A percentile compares a stretch with the other conserved stretches of the same genome.
These are phyloP conservation scores for Tupaia tana DNA, from an alignment of 2,113 vertebrate genomes.

Conservation along the genomic window DNA sequence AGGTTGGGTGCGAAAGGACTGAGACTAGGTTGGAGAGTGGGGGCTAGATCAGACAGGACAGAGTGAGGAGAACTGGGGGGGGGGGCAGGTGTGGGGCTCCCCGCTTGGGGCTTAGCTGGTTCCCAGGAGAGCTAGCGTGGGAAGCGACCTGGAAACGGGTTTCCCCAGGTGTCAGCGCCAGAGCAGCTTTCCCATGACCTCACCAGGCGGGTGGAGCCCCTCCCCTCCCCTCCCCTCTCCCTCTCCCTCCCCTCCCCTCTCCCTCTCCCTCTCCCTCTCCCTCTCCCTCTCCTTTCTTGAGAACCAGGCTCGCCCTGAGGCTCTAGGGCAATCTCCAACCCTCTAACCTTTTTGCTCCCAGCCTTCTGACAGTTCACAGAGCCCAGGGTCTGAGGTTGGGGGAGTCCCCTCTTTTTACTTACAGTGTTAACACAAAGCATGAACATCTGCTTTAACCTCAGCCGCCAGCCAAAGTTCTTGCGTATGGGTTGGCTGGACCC, in stretches of 20 bases:
- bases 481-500: not conserved
- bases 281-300: conserved; percentile 51
- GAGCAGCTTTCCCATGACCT: conserved; percentile 83
- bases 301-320: not conserved
- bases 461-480: not conserved
- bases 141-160: conserved; percentile 82
- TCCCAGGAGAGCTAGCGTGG: conserved; percentile 82
- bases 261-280: too few species aligned
- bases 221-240: too few species aligned
- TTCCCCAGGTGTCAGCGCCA: conserved; percentile 83
- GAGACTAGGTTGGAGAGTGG: conserved; percentile 19
- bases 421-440: not conserved
- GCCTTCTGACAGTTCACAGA: not conserved
- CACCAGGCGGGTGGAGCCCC: conserved; percentile 75
- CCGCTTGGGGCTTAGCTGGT: conserved; percentile 72
- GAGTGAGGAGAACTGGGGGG: conserved; percentile 55
- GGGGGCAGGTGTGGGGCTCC: conserved; percentile 56
- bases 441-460: not conserved
- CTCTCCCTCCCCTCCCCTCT: too few species aligned
- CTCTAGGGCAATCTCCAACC: conserved; percentile 35
- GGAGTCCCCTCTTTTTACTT: not conserved
- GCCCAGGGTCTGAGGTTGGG: not conserved
- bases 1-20: not conserved
- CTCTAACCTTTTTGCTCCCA: conserved; percentile 28
- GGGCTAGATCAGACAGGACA: conserved; percentile 15